phyloP scores from a whole-genome alignment of 1,140 invertebrate genomes.

The Sitodiplosis mosellana region DNA sequence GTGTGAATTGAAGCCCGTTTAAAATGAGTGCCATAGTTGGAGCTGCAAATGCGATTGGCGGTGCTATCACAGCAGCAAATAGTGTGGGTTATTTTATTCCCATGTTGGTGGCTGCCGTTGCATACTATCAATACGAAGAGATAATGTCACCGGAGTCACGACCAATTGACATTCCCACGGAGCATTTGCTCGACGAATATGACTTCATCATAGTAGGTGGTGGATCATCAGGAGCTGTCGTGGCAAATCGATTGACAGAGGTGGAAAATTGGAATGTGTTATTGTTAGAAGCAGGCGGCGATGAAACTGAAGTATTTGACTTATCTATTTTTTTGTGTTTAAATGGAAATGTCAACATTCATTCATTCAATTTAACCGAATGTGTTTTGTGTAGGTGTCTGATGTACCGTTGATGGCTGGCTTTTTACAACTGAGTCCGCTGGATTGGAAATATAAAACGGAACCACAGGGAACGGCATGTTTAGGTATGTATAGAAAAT shows the following conservation, averaged over 20 bases:
- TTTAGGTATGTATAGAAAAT: conserved; percentile 36
- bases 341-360: too few species aligned
- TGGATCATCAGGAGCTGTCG: conserved; percentile 80
- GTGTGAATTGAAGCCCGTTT: too few species aligned
- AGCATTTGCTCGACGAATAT: conserved; percentile 42
- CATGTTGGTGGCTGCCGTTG: conserved; percentile 54
- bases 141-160: conserved; percentile 55
- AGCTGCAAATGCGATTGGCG: conserved; percentile 32
- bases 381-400: conserved; percentile 23
- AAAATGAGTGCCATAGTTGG: conserved; percentile 35
- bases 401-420: conserved; percentile 74
- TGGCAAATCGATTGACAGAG: conserved; percentile 69
- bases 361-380: too few species aligned
- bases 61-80: conserved; percentile 32
- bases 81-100: conserved; percentile 52
- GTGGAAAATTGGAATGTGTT: conserved; percentile 67
- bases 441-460: conserved; percentile 87
- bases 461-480: conserved; percentile 69
- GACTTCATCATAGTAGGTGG: conserved; percentile 84
- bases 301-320: conserved; percentile 59
- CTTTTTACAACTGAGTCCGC: conserved; percentile 66
- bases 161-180: conserved; percentile 43
- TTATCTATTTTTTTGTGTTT: too few species aligned
- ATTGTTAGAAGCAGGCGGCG: conserved; percentile 74
- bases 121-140: conserved; percentile 65